Conservation (phyloP, 2,888 invertebrate genomes). For the Vandiemenella viatica region DNA sequence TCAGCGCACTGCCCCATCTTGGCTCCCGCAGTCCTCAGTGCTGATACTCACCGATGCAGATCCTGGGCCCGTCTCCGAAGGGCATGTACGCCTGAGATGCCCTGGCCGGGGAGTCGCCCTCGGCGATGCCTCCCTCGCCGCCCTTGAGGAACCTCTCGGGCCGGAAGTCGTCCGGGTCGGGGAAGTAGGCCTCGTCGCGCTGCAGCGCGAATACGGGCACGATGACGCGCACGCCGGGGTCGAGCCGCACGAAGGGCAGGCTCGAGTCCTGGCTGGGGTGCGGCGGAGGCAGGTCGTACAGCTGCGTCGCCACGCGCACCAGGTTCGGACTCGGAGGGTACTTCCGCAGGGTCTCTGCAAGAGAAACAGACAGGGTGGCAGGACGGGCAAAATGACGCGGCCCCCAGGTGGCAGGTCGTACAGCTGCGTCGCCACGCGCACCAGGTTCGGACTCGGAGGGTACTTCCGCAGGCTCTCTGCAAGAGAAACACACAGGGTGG, state of each 20-base stretch:
- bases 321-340: neutral
- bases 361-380: neutral
- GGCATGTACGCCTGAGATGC: neutral
- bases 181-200: neutral
- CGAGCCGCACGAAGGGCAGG: neutral
- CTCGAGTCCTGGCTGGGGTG: neutral
- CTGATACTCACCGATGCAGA: neutral
- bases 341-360: conserved; percentile 1
- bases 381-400: neutral
- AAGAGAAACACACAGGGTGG: neutral
- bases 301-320: neutral
- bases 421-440: neutral
- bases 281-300: neutral
- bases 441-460: neutral
- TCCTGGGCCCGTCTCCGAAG: neutral
- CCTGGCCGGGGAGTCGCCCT: neutral
- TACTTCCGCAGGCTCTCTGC: neutral
- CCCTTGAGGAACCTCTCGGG: neutral
- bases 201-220: neutral
- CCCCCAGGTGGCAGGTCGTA: neutral
- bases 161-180: neutral
- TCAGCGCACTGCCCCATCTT: too few relatives aligned
- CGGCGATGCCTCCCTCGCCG: neutral
- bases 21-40: too few relatives aligned
- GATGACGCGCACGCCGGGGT: neutral